Base-by-base conservation (phyloP, 1,140 invertebrate species). In the Cyclina sinensis region DNA sequence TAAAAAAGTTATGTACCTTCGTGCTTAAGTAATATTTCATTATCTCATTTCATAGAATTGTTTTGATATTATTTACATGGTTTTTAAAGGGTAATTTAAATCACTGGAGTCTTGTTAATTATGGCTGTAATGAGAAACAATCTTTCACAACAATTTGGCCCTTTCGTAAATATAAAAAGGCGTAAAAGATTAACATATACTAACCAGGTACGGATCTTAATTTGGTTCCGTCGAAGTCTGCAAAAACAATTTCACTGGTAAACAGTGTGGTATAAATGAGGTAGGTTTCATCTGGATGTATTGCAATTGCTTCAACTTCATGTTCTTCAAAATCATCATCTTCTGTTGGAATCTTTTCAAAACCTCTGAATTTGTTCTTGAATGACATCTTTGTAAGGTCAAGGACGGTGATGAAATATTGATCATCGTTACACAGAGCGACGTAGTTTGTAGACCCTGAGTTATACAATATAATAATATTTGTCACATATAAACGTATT, bases 221-320 rank as follows among this genome's bases (percentile, higher is more conserved):
- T 48, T 51, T 57, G 62, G 68, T 87, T 16, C 85, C 85, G 68
- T 68, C 0, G 43, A 87, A 87, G 46, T 87, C 85, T 16, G 85
- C 85, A 65, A 87, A 87, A 4, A 87, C 62, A 46, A 87, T 37
- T 70, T 87, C 85, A 39, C 74, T 62, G 24, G 85, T 87, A 27
- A 87, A 87, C 57, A 80, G 27, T 0, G 74, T 79, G 18, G 59
- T 70, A 35, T 87, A 87, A 0, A 35, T 57, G 3, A 87, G 54
- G 37, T 80, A 27, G 18, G 85, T 89, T 46, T 88, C 83, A 21
- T 89, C 89, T 1, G 81, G 76, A 46, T 79, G 73, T 21, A 91
- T 91, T n/a, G 84, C 80, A 7, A 92, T 24, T 21, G 87, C 89
- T 21, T 92, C 91, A n/a, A 90, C 65, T 35, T 74, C 85, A 27